A percentile compares a stretch with the other conserved stretches of the same genome.
These are phyloP conservation scores for Calephelis perditalis DNA, from an alignment of 2,888 invertebrate species.

Conservation along the genomic window DNA sequence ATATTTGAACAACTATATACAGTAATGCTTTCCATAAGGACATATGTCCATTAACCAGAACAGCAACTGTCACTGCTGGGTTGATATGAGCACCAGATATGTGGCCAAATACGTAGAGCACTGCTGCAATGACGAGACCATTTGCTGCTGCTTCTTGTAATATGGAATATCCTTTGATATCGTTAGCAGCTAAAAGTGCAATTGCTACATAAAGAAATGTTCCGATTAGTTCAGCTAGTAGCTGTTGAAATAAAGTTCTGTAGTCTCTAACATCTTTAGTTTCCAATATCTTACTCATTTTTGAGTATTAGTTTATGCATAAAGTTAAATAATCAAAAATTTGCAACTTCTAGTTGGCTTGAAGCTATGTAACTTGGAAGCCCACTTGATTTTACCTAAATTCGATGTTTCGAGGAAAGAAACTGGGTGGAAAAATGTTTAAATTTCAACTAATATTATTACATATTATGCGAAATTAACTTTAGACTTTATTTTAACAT, in stretches of 20 bases:
- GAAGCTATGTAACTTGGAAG: background rate
- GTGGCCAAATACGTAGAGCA: slow-evolving; percentile 26
- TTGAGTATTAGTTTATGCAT: background rate
- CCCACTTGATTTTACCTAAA: background rate
- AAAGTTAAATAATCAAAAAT: background rate
- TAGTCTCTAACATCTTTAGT: slow-evolving; percentile 24
- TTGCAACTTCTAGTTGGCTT: background rate
- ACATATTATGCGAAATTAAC: no score
- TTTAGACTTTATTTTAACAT: no score
- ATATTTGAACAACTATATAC: slow-evolving; percentile 23
- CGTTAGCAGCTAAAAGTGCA: slow-evolving; percentile 21
- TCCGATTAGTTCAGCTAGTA: slow-evolving; percentile 31
- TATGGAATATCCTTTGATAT: slow-evolving; percentile 6
- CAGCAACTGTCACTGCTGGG: slow-evolving; percentile 27
- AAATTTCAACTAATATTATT: no score
- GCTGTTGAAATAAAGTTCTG: slow-evolving; percentile 22
- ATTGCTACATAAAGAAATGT: slow-evolving; percentile 28
- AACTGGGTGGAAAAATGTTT: no score
- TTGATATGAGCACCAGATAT: slow-evolving; percentile 30
- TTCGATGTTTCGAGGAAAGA: no score
- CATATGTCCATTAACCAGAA: slow-evolving; percentile 22
- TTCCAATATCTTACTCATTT: background rate
- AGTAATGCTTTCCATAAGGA: slow-evolving; percentile 22
- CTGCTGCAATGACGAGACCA: slow-evolving; percentile 25
- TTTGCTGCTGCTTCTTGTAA: slow-evolving; percentile 22